Conservation (phyloP, 2,888 invertebrate species). For the Andrena camellia region DNA sequence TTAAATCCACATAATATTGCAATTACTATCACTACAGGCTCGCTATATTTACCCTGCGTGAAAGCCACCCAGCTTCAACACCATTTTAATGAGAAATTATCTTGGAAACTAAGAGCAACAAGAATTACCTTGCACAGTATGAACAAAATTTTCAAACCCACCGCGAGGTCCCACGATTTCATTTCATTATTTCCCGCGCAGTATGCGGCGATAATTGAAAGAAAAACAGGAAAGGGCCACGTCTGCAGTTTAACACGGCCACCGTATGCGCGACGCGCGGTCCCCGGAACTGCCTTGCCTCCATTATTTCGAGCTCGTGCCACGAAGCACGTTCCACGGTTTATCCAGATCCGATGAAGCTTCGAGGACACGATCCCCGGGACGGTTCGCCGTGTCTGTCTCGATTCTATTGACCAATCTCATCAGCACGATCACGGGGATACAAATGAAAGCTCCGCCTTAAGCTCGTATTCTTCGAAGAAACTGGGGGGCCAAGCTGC, state of each 20-base stretch:
- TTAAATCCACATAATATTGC: too few relatives aligned
- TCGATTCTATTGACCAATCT: conserved; percentile 69
- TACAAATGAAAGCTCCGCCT: conserved; percentile 54
- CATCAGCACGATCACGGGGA: conserved; percentile 57
- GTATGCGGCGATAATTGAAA: background rate
- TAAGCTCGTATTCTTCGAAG: conserved; percentile 51
- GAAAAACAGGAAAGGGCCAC: background rate
- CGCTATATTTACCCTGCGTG: too few relatives aligned
- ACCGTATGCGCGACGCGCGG: conserved; percentile 23
- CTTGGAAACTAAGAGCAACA: too few relatives aligned
- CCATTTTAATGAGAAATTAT: too few relatives aligned
- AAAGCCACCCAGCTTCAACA: too few relatives aligned
- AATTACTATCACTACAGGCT: too few relatives aligned
- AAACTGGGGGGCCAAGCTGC: conserved; percentile 13
- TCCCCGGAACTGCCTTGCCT: conserved; percentile 25
- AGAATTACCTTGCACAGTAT: too few relatives aligned
- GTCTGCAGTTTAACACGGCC: background rate
- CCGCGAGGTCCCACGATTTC: background rate
- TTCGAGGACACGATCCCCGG: conserved; percentile 55
- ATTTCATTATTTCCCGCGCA: background rate
- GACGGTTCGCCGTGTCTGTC: conserved; percentile 34
- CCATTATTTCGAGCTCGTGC: conserved; percentile 54
- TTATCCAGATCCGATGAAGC: conserved; percentile 59
- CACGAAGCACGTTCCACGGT: conserved; percentile 48
- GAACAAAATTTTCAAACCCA: too few relatives aligned